Conservation (phyloP, 2,113 vertebrate species). For the Phoxinus phoxinus region DNA sequence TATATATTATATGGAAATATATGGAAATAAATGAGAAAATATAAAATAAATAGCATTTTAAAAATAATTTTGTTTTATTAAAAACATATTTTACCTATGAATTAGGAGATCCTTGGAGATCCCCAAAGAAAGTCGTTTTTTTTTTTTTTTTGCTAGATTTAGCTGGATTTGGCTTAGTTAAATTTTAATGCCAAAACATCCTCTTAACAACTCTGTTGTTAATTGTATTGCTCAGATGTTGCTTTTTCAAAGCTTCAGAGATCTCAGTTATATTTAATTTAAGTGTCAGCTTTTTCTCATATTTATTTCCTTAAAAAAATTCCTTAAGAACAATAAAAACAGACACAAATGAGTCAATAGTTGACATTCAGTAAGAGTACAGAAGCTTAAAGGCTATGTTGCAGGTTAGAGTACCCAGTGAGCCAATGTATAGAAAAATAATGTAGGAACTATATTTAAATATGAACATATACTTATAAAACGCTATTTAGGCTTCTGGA, state of each 20-base stretch:
- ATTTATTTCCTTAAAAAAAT: background rate
- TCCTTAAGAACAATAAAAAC: background rate
- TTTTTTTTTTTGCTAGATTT: background rate
- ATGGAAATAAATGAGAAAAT: no score
- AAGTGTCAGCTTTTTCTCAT: background rate
- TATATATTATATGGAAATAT: no score
- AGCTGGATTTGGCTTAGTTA: constrained; percentile 25
- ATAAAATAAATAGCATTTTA: no score
- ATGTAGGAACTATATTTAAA: no score
- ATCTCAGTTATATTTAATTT: constrained; percentile 15
- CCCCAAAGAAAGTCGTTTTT: background rate
- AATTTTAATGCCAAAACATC: constrained; percentile 18
- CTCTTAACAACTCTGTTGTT: constrained; percentile 1
- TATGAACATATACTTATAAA: no score
- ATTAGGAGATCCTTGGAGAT: background rate
- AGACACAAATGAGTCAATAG: background rate
- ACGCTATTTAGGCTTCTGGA: no score
- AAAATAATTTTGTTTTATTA: no score
- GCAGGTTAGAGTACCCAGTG: no score
- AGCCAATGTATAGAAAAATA: no score
- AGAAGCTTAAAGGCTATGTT: background rate
- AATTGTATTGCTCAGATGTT: constrained; percentile 13
- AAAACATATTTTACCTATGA: background rate
- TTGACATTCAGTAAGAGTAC: background rate
- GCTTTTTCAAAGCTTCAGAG: background rate